Evolutionary conservation across 2,113 vertebrate genomes (phyloP).

Genomic region (Takifugu flavidus): DNA sequence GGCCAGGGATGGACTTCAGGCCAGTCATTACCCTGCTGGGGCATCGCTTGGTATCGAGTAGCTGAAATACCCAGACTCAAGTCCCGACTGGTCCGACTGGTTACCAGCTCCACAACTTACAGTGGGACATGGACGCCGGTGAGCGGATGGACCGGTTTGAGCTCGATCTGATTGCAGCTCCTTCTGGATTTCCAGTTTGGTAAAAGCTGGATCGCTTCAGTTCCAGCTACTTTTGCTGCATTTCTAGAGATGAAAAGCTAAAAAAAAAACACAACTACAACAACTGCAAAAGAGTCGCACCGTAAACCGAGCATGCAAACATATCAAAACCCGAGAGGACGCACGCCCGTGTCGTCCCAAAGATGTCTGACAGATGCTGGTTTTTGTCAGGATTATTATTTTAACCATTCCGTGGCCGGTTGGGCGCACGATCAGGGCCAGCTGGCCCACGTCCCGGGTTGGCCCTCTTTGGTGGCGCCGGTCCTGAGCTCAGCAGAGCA

Average conservation of each 20-base stretch:
- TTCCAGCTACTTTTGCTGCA: background rate
- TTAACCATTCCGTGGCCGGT: conserved; percentile 59
- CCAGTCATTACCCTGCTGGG: too few species aligned
- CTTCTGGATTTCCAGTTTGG: background rate
- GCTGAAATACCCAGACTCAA: background rate
- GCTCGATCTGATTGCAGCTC: background rate
- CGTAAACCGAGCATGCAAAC: conserved; percentile 20
- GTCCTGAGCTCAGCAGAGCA: conserved; percentile 14
- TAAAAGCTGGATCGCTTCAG: background rate
- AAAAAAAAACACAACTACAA: conserved; percentile 5
- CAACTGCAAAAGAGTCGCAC: conserved; percentile 16
- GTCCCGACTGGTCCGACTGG: background rate
- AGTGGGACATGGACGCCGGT: background rate
- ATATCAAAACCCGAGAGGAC: conserved; percentile 24
- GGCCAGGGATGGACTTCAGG: too few species aligned
- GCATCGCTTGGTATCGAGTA: background rate
- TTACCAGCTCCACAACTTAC: background rate
- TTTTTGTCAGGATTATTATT: conserved; percentile 19
- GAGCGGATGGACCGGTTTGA: background rate
- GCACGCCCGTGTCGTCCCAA: conserved; percentile 39
- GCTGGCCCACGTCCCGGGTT: conserved; percentile 5
- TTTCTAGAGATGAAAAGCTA: background rate
- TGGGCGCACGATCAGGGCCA: conserved; percentile 52
- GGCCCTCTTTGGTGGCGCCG: conserved; percentile 12
- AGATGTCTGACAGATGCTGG: conserved; percentile 28